Percentiles rank a stretch among this genome's conserved stretches.
Evolutionary conservation across 2,888 invertebrate species (phyloP).

Genomic region (Drosophila fulvimacula): DNA sequence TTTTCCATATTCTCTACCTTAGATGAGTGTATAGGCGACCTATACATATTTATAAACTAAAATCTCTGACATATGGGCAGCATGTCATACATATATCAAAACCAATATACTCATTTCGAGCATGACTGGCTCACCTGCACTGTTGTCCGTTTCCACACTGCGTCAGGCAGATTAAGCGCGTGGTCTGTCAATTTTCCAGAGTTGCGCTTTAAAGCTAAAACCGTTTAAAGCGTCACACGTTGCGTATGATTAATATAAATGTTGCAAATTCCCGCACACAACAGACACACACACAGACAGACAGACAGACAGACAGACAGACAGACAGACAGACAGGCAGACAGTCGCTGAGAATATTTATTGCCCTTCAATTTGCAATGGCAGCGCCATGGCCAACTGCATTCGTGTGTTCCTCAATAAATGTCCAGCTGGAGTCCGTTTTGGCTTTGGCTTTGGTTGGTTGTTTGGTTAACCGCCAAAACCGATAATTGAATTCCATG

Average conservation of each 20-base stretch:
- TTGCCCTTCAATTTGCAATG: slow-evolving; percentile 14
- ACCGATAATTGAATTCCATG: slow-evolving; percentile 23
- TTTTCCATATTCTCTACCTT: too few relatives aligned
- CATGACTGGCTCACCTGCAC: neutral
- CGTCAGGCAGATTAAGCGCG: slow-evolving; percentile 6
- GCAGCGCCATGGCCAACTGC: neutral
- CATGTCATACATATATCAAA: neutral
- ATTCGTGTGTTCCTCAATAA: neutral
- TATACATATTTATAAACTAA: too few relatives aligned
- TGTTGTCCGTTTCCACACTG: neutral
- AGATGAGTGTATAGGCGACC: too few relatives aligned
- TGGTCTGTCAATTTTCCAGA: neutral
- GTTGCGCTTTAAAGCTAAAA: slow-evolving; percentile 20
- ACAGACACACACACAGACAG: slow-evolving; percentile 13
- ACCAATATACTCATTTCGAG: neutral
- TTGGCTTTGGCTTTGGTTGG: slow-evolving; percentile 23
- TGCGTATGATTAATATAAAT: slow-evolving; percentile 61
- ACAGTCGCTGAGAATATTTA: slow-evolving; percentile 13
- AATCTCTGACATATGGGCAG: too few relatives aligned
- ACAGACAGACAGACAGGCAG: neutral
- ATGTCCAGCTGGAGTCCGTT: slow-evolving; percentile 24
- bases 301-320: neutral
- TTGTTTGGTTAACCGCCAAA: slow-evolving; percentile 28
- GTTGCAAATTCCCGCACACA: slow-evolving; percentile 12
- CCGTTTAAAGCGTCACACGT: slow-evolving; percentile 49